Conservation (phyloP, 1,140 invertebrate species). For the Epicauta chinensis region DNA sequence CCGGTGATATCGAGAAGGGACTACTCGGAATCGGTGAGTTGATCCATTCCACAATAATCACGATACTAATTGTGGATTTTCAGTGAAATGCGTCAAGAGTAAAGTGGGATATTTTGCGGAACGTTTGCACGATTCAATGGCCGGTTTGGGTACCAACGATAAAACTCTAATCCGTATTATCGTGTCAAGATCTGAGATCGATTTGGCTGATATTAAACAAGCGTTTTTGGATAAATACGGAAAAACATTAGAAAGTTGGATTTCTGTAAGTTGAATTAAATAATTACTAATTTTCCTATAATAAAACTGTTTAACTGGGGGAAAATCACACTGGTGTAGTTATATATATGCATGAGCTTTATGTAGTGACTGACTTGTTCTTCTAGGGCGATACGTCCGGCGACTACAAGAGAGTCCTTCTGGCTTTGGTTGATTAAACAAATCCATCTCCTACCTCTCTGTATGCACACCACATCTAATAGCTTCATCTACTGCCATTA, state of each 20-base stretch:
- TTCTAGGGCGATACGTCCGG: slow-evolving; percentile 84
- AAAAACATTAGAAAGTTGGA: slow-evolving; percentile 75
- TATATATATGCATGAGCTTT: no score
- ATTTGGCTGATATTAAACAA: slow-evolving; percentile 85
- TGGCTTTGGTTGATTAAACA: slow-evolving; percentile 66
- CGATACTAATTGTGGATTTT: slow-evolving; percentile 3
- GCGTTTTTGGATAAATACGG: slow-evolving; percentile 80
- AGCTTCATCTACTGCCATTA: slow-evolving; percentile 34
- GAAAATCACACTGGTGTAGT: no score
- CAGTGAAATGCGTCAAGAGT: slow-evolving; percentile 84
- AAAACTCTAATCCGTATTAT: slow-evolving; percentile 83
- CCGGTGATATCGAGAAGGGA: slow-evolving; percentile 76
- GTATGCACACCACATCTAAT: slow-evolving; percentile 30
- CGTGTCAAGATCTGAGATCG: slow-evolving; percentile 86
- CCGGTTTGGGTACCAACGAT: slow-evolving; percentile 82
- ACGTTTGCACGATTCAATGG: slow-evolving; percentile 83
- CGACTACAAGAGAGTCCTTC: slow-evolving; percentile 82
- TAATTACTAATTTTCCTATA: no score
- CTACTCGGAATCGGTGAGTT: slow-evolving; percentile 76
- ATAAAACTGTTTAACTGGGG: no score
- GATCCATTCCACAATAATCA: no score
- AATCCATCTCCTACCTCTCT: slow-evolving; percentile 27
- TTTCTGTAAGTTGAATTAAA: slow-evolving; percentile 61
- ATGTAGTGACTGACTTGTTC: no score
- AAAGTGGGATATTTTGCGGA: slow-evolving; percentile 92